A percentile compares a stretch with the other conserved stretches of the same genome.
These are phyloP conservation scores for Caenorhabditis latens DNA, from an alignment of 1,140 invertebrate species.

Conservation along the genomic window DNA sequence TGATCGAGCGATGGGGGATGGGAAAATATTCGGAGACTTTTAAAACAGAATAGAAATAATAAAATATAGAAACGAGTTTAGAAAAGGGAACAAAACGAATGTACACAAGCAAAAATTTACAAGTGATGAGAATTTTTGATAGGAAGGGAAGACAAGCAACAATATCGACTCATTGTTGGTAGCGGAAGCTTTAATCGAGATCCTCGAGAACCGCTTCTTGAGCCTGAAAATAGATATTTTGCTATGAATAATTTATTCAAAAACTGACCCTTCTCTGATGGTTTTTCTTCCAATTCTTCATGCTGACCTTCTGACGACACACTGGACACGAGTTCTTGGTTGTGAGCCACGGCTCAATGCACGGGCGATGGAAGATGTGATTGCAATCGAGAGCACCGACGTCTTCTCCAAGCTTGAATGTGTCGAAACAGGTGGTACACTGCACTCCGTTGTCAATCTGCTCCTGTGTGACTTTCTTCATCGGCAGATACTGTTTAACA, in stretches of 20 bases:
- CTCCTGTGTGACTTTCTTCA: conserved; percentile 63
- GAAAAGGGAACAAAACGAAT: background rate
- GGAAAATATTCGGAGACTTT: background rate
- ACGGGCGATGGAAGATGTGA: conserved; percentile 91
- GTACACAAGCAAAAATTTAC: conserved; percentile 23
- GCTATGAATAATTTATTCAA: background rate
- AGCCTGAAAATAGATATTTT: background rate
- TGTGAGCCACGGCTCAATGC: conserved; percentile 91
- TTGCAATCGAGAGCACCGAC: conserved; percentile 90
- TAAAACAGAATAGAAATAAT: background rate
- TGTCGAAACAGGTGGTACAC: conserved; percentile 97
- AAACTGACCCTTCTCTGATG: background rate
- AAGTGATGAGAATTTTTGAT: background rate
- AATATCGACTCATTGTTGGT: background rate
- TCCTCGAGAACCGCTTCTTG: conserved; percentile 30
- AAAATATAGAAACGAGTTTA: background rate
- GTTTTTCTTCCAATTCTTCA: conserved; percentile 7
- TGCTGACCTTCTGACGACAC: conserved; percentile 53
- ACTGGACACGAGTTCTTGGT: conserved; percentile 66
- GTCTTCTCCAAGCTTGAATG: conserved; percentile 80
- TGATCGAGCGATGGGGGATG: no score
- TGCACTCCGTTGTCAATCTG: conserved; percentile 84
- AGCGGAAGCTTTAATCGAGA: background rate
- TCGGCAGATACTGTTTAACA: conserved; percentile 49
- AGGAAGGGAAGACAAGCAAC: no score